Conservation (phyloP, 2,797 vertebrate genomes). For the Knipowitschia caucasica region DNA sequence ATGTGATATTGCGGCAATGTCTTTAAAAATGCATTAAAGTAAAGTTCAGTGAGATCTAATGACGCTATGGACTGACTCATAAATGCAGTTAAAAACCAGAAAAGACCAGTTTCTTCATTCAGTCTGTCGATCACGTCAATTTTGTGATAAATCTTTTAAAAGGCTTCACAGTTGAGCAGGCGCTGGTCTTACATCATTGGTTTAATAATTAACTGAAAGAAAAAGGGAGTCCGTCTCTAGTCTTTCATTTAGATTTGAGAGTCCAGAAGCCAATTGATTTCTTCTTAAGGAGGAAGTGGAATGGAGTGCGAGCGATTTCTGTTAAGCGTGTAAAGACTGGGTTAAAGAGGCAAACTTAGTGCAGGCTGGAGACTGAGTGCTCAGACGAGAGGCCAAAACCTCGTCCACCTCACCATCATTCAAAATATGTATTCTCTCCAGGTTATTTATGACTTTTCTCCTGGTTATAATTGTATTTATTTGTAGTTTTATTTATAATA, state of each 20-base stretch:
- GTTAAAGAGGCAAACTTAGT: constrained; percentile 14
- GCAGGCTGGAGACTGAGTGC: background rate
- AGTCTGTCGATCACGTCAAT: constrained; percentile 15
- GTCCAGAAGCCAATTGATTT: constrained; percentile 27
- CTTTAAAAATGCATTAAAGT: constrained; percentile 9
- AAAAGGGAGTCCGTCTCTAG: constrained; percentile 33
- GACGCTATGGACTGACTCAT: constrained; percentile 2
- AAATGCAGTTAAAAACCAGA: background rate
- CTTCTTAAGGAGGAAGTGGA: constrained; percentile 19
- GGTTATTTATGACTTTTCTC: too few relatives aligned
- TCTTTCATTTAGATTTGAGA: constrained; percentile 40
- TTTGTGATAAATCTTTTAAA: constrained; percentile 27
- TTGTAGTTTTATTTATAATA: too few relatives aligned
- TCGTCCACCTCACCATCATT: too few relatives aligned
- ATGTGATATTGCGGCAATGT: background rate
- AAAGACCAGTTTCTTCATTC: constrained; percentile 8
- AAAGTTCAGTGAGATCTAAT: background rate
- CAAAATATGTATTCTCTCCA: too few relatives aligned
- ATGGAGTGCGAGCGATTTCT: constrained; percentile 15
- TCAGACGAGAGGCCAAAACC: background rate
- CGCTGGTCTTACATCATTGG: constrained; percentile 14
- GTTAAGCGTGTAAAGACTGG: background rate
- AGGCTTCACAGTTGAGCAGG: constrained; percentile 17
- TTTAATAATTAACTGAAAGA: constrained; percentile 33
- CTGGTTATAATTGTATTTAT: too few relatives aligned